Evolutionary conservation across 2,888 invertebrate genomes (phyloP), one percentile per base, ranked within the genome.

Genomic region (Lissonota sp.): DNA sequence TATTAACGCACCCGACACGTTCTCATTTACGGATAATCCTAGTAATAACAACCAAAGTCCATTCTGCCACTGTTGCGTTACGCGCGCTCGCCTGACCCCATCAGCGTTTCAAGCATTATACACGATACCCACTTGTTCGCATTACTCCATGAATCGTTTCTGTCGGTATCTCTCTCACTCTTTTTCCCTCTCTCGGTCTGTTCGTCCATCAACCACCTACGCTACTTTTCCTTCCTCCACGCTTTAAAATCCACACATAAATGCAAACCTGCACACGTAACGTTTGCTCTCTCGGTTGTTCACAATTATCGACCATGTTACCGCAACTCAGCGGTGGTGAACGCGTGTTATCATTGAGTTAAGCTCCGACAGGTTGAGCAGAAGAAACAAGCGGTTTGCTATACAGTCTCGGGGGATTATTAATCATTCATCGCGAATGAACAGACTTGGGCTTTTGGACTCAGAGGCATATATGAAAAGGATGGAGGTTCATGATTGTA

Each of bases 1-100:
- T 85, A 86, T 88, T 87, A 88, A 87, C 86, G 84, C 83, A 80
- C 82, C 82, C 83, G 83, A 79, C 86, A 83, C 84, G 80, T 84
- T 86, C 87, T 86, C 85, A 84, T 87, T 88, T 86, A 84, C 82
- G 80, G 80, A 82, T 84, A 83, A 85, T 85, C 83, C 82, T 66
- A 84, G 83, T 80, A 74, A 82, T 82, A 74, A 26, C 26, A 26
- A n/a, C 70, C 49, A 74, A 78, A 82, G 74, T 77, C 83, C 79
- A 79, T 67, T 83, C 62, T 79, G 82, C 82, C 84, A 83, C 80
- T 74, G 79, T 80, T 69, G 73, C 26, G 63, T 67, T 62, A 51
- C 60, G 69, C 70, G 70, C 71, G n/a, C n/a, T n/a, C n/a, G n/a
- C n/a, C n/a, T n/a, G 79, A 77, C 79, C 81, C 79, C 73, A 66